Base-by-base conservation (phyloP, 2,888 invertebrate species). In the Augiades crinisus region DNA sequence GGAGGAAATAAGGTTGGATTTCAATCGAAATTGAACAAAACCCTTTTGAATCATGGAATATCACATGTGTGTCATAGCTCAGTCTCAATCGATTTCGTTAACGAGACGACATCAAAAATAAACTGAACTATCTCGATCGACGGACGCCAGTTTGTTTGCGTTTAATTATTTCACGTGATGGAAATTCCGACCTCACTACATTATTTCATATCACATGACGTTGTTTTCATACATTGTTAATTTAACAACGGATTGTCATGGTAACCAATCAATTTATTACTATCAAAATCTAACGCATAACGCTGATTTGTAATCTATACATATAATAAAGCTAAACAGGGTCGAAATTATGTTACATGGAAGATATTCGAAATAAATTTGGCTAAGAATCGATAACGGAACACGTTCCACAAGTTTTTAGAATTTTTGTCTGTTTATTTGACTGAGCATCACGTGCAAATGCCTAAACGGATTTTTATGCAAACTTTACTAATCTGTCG, bases 111-210 rank as follows among this genome's bases (percentile, higher is more conserved):
- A 79, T 75, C 67, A 68, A 78, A 78, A 75, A 78, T 75, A 75
- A 78, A 79, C 67, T 63, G 65, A 74, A 72, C 76, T 76, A 72
- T 76, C 68, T 65, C 63, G 60, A 65, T 67, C 63, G 64, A 57
- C 61, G 73, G 70, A 69, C 67, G 67, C 59, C 67, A 72, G 73
- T 76, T 75, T 83, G 83, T 83, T 83, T 83, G 78, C 78, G 63
- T 81, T 84, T 83, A 83, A 83, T 83, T 83, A 83, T 78, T 77
- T 68, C 67, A 72, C 68, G 70, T 77, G 78, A 81, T 82, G 66
- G 72, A 72, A 68, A 69, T 67, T 65, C 65, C 30, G 50, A 44
- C 51, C 54, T 60, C 56, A 53, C 54, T 54, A 54, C 41, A 53
- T 53, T 36, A 49, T 38, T 50, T 45, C 38, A 43, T 45, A 45